Percentiles rank a stretch among this genome's conserved stretches.
These are phyloP conservation scores for Cladopsammia gracilis DNA, from an alignment of 64 coral and sea anemone genomes.

Conservation along the genomic window DNA sequence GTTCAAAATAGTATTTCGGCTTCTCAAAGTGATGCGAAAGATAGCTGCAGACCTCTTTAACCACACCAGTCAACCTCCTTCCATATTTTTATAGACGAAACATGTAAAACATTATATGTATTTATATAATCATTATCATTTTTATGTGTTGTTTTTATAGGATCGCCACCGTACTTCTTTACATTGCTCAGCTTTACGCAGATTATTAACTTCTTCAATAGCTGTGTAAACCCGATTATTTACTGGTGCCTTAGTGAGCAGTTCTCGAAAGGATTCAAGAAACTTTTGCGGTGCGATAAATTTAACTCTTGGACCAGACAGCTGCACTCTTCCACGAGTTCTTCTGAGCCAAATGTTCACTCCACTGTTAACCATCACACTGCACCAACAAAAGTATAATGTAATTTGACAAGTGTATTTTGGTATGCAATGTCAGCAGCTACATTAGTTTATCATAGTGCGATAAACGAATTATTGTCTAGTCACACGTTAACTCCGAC, in stretches of 20 bases:
- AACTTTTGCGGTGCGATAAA: conserved; percentile 80
- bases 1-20: too few relatives aligned
- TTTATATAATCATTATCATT: background rate
- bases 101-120: background rate
- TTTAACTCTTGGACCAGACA: conserved; percentile 39
- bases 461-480: too few relatives aligned
- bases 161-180: background rate
- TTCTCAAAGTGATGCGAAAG: too few relatives aligned
- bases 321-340: conserved; percentile 40
- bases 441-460: too few relatives aligned
- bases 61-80: too few relatives aligned
- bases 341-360: conserved; percentile 76
- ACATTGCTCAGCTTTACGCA: conserved; percentile 69
- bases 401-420: background rate
- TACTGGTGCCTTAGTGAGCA: conserved; percentile 93
- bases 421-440: too few relatives aligned
- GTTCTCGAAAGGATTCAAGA: conserved; percentile 94
- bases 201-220: conserved; percentile 85
- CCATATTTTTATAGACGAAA: too few relatives aligned
- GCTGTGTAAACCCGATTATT: conserved; percentile 89
- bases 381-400: conserved; percentile 27
- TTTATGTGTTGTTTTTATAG: conserved; percentile 7
- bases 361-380: background rate
- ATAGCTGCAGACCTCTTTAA: too few relatives aligned
- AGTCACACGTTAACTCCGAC: too few relatives aligned